Evolutionary conservation across 2,797 vertebrate species (phyloP), one percentile per base, ranked within the genome.

Genomic region (Schizopygopsis malacanthus): DNA sequence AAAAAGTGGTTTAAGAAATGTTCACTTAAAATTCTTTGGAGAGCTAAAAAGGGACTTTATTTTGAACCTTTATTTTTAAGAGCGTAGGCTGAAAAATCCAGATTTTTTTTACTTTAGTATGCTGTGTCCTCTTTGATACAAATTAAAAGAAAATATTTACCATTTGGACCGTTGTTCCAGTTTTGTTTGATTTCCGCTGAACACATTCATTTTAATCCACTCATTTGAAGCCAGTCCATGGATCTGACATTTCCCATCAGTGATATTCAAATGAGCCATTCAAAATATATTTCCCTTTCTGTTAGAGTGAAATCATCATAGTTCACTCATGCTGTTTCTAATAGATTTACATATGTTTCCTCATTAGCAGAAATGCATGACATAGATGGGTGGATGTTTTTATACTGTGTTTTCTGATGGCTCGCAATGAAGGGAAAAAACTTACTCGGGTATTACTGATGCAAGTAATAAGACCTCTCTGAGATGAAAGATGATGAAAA

Each of bases 211-310:
- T 85, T 85, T 88, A 87, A 90, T 90, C 86, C 86, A 84, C 70
- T 86, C 54, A 89, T 86, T 86, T 77, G 56, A 84, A 89, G 61
- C 70, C 75, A 52, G 75, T 85, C 79, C 85, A 87, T 85, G 83
- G n/a, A 79, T 65, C 41, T 87, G 87, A 54, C 75, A 82, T 86
- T 87, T 90, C 5, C 70, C 83, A 84, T 83, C 50, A 73, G 56
- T 54, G n/a, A 79, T 88, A 88, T 88, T 87, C 77, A 84, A 87
- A 86, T 85, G 22, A 39, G 52, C 73, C 22, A 56, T 79, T 85
- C n/a, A 45, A 80, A 71, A 71, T 65, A 70, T 28, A 67, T 78
- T 77, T 22, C 50, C 18, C 52, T 50, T 39, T 54, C 83, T 84
- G 83, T 77, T 61, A 47, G 41, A 80, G 41, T 77, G 43, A 54